These are phyloP conservation scores for Willowsia nigromaculata DNA, from an alignment of 2,888 invertebrate genomes.

Conservation along the genomic window DNA sequence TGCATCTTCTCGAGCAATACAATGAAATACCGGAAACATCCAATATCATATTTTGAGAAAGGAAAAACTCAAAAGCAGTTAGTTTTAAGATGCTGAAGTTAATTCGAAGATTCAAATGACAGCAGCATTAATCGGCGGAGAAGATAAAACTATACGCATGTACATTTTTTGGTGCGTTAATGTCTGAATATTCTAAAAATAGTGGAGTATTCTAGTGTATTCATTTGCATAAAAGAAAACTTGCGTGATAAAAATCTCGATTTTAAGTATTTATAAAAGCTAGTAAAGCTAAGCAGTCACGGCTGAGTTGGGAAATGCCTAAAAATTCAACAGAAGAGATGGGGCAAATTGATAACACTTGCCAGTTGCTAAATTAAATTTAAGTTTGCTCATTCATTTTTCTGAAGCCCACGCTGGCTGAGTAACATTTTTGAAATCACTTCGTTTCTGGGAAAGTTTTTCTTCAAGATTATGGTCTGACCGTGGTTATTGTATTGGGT, in stretches of 20 bases:
- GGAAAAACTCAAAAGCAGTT: not conserved
- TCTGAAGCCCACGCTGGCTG: not conserved
- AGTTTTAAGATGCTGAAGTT: not conserved
- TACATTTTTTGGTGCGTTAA: not conserved
- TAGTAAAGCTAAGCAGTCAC: not conserved
- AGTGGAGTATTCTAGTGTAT: not conserved
- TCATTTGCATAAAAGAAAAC: conserved; percentile 6
- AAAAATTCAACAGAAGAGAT: conserved; percentile 3
- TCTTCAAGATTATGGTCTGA: not conserved
- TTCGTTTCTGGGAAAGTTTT: not conserved
- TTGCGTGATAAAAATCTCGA: not conserved
- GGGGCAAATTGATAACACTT: conserved; percentile 43
- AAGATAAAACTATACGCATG: not conserved
- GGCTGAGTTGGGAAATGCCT: not conserved
- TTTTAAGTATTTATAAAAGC: not conserved
- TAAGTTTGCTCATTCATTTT: conserved; percentile 29
- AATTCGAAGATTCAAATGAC: conserved; percentile 18
- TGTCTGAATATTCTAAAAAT: not conserved
- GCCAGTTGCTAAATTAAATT: conserved; percentile 38
- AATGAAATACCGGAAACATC: conserved; percentile 25
- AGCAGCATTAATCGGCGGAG: not conserved
- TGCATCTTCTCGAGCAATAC: not conserved
- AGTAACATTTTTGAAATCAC: not conserved
- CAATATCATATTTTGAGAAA: conserved; percentile 11
- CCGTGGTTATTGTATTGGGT: too few species aligned